Base-by-base conservation (phyloP, 2,113 vertebrate genomes). In the Panthera tigris region DNA sequence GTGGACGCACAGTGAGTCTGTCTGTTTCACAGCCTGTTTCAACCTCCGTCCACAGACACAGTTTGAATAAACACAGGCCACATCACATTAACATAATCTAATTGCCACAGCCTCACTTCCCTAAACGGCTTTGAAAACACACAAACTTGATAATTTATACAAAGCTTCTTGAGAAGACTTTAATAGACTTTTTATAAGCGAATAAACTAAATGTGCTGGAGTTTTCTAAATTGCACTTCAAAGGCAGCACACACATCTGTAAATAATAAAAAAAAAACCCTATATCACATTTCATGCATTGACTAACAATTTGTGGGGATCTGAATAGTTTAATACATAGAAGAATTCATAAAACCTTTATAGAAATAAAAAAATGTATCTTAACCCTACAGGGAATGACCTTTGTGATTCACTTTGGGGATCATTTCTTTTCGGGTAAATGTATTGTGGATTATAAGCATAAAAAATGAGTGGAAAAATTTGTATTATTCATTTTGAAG, bases 401-500 rank as follows among this genome's bases (percentile, higher is more conserved):
- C 95, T 98, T 98, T 98, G 94, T 97, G 97, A 96, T 97, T 98
- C 89, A 98, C 98, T 98, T 98, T 97, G 80, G 92, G 84, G 96
- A 97, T 98, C 93, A 98, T 98, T 98, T 97, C 85, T 93, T 98
- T 98, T 98, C 95, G 96, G 89, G 89, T 97, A 95, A 98, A 91
- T 89, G 89, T 94, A 96, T 98, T 98, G 96, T 97, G 89, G 97
- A 98, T 92, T 96, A 83, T 98, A 96, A 98, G 65, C 97, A 80
- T 98, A 98, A 98, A 98, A 85, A 98, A 96, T 95, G 78, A 98
- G 78, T 94, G 79, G 41, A 85, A 98, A 98, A 95, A 91, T 98
- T 98, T 95, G 78, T 92, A 81, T 98, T 98, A 98, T 97, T 98
- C 97, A 57, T 97, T 98, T 98, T 97, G 61, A 98, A 96, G 97